Evolutionary conservation across 2,113 vertebrate species (phyloP).

Genomic region (Poeciliopsis prolifica): DNA sequence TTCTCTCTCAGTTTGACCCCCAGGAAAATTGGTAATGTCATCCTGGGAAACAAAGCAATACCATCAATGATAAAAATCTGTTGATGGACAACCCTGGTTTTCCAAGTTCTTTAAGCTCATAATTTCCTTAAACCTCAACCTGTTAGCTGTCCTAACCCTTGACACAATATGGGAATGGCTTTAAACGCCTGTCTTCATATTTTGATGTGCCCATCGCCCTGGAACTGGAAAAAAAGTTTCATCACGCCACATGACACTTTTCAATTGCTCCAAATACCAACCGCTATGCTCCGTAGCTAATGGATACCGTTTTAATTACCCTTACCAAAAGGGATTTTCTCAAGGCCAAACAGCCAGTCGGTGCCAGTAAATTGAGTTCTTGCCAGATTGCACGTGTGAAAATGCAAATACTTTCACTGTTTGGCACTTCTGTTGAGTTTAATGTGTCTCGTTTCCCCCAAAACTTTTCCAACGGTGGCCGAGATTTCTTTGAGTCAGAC

Average conservation of each 20-base stretch:
- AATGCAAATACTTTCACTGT: neutral
- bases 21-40: neutral
- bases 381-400: neutral
- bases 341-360: neutral
- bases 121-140: neutral
- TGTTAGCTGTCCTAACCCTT: neutral
- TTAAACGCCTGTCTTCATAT: neutral
- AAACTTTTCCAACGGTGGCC: neutral
- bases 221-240: neutral
- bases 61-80: neutral
- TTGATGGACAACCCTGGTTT: too few species aligned
- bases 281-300: neutral
- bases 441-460: neutral
- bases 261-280: neutral
- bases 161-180: neutral
- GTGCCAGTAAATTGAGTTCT: neutral
- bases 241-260: slow-evolving; percentile 5
- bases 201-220: neutral
- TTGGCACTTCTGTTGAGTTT: neutral
- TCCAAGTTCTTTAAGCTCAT: neutral
- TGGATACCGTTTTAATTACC: neutral
- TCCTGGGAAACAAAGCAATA: neutral
- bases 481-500: neutral
- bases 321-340: neutral
- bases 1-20: neutral